Conservation (phyloP, 2,113 vertebrate genomes). For the Zosterops hypoxanthus region DNA sequence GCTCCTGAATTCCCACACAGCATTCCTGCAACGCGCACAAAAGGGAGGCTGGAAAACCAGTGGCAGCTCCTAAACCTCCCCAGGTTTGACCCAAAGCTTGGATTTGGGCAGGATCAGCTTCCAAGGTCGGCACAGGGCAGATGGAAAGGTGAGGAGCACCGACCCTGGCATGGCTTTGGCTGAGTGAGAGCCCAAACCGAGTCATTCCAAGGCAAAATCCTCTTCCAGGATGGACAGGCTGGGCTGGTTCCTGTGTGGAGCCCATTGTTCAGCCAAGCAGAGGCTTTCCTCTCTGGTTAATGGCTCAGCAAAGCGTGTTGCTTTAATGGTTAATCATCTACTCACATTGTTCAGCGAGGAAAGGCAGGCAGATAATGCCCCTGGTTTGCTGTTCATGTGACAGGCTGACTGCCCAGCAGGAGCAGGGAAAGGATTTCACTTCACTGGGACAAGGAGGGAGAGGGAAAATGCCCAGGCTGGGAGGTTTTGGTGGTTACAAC, state of each 20-base stretch:
- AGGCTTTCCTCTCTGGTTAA: conserved; percentile 53
- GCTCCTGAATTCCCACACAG: background rate
- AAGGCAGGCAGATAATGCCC: conserved; percentile 31
- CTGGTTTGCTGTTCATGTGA: conserved; percentile 13
- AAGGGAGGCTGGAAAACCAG: background rate
- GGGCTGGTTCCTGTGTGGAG: conserved; percentile 22
- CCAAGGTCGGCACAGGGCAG: background rate
- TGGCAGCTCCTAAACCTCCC: background rate
- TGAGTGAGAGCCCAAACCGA: background rate
- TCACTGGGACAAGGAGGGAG: background rate
- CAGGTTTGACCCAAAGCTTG: background rate
- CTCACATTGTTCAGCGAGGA: conserved; percentile 17
- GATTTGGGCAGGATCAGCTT: background rate
- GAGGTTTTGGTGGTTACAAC: background rate
- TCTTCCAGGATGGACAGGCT: background rate
- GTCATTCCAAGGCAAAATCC: background rate
- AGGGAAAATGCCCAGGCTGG: background rate
- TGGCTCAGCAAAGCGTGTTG: conserved; percentile 64
- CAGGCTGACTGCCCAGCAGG: background rate
- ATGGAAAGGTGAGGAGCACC: background rate
- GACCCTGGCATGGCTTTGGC: accelerated
- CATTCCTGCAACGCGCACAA: background rate
- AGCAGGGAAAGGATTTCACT: background rate
- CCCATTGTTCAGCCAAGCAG: background rate
- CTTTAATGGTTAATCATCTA: conserved; percentile 72